These are phyloP conservation scores for Microcaecilia unicolor DNA, from an alignment of 2,797 vertebrate species.

Conservation along the genomic window DNA sequence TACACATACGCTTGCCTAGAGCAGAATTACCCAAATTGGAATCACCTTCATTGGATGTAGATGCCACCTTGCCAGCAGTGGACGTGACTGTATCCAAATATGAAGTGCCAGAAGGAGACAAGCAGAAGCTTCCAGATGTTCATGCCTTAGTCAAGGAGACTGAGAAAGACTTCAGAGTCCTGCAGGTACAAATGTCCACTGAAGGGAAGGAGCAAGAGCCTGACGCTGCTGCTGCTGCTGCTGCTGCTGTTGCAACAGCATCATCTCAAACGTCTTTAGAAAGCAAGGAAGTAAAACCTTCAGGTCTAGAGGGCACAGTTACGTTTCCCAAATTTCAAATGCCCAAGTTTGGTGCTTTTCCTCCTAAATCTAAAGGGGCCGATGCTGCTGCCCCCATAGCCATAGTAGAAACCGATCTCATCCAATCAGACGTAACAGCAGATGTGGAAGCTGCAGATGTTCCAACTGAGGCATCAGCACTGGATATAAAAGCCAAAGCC, in stretches of 20 bases:
- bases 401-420: neutral
- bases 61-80: neutral
- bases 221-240: too few relatives aligned
- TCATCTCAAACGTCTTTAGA: neutral
- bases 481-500: neutral
- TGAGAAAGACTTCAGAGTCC: too few relatives aligned
- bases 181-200: neutral
- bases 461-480: neutral
- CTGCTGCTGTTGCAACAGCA: neutral
- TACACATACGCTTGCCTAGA: neutral
- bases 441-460: too few relatives aligned
- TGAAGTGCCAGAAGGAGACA: too few relatives aligned
- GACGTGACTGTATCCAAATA: too few relatives aligned
- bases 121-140: too few relatives aligned
- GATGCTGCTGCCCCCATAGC: neutral
- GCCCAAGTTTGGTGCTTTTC: conserved; percentile 29
- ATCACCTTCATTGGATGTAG: neutral
- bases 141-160: too few relatives aligned
- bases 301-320: neutral
- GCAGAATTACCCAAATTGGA: conserved; percentile 1
- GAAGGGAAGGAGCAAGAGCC: neutral
- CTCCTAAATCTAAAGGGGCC: conserved; percentile 14
- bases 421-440: too few relatives aligned
- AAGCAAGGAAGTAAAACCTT: neutral
- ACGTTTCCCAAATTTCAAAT: conserved; percentile 41